phyloP scores from a whole-genome alignment of 1,140 invertebrate species.

The Mycetomoellerius zeteki region DNA sequence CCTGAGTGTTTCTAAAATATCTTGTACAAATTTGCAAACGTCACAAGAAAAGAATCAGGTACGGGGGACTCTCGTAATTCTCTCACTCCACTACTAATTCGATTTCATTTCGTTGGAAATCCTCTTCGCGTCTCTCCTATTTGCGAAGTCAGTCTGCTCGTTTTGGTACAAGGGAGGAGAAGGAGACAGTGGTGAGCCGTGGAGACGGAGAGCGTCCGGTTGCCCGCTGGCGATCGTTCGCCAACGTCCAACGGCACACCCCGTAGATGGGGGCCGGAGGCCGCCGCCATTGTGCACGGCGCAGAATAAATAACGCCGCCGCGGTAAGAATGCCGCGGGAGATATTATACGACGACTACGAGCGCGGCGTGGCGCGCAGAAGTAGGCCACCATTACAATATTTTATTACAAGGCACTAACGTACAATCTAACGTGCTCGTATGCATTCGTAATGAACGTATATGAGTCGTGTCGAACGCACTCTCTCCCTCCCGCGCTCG shows the following conservation, averaged over 20 bases:
- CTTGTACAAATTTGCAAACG: too few relatives aligned
- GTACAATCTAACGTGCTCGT: slow-evolving; percentile 87
- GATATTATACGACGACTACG: slow-evolving; percentile 83
- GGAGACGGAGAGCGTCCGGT: not conserved
- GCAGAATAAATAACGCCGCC: slow-evolving; percentile 83
- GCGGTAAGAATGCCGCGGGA: slow-evolving; percentile 85
- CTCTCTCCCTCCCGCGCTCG: slow-evolving; percentile 56
- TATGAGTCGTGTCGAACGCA: slow-evolving; percentile 86
- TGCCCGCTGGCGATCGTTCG: not conserved
- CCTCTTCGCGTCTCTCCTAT: too few relatives aligned
- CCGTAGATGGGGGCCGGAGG: slow-evolving; percentile 68
- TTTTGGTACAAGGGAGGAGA: not conserved
- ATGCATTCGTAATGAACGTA: slow-evolving; percentile 87
- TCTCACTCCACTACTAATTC: not conserved
- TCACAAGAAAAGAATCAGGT: not conserved
- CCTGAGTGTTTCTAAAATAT: too few relatives aligned
- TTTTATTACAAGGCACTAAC: slow-evolving; percentile 87
- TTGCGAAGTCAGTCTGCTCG: not conserved
- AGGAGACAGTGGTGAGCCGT: not conserved
- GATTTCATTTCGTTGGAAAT: not conserved
- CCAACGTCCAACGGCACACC: slow-evolving; percentile 62
- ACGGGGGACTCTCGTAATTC: too few relatives aligned
- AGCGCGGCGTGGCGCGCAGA: slow-evolving; percentile 75
- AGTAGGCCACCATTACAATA: slow-evolving; percentile 87
- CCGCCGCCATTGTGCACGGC: slow-evolving; percentile 80